Conservation (phyloP, 2,113 vertebrate genomes). For the Penelope pileata region DNA sequence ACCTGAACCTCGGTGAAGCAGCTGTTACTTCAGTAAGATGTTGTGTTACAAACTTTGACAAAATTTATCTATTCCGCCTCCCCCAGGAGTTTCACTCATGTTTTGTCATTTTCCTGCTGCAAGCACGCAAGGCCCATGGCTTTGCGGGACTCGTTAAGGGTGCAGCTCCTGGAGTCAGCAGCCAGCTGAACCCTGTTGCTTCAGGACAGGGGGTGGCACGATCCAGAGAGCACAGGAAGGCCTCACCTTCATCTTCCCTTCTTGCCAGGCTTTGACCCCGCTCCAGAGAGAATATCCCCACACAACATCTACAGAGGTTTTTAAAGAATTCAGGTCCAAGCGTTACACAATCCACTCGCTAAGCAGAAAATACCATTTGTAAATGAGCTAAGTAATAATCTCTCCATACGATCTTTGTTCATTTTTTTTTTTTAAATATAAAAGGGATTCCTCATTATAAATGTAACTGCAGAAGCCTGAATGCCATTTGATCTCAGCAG, state of each 20-base stretch:
- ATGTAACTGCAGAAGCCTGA: background rate
- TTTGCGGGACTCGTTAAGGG: background rate
- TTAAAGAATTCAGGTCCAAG: background rate
- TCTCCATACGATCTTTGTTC: background rate
- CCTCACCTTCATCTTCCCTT: background rate
- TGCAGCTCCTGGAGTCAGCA: background rate
- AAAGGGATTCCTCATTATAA: background rate
- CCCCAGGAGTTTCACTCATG: background rate
- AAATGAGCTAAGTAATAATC: background rate
- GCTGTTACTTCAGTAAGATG: background rate
- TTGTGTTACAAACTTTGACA: background rate
- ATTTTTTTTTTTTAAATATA: background rate
- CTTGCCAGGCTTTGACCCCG: too few species aligned
- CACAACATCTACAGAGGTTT: background rate
- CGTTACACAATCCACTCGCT: background rate
- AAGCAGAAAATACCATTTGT: background rate
- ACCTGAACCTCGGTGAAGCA: background rate
- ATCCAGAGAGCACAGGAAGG: background rate
- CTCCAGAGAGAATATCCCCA: background rate
- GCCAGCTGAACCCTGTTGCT: background rate
- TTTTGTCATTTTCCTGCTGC: background rate
- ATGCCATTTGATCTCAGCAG: background rate
- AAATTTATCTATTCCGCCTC: background rate
- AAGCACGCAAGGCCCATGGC: background rate
- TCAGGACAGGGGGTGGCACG: accelerated